phyloP scores from a whole-genome alignment of 1,140 invertebrate species.

The Aleiodes sp. region DNA sequence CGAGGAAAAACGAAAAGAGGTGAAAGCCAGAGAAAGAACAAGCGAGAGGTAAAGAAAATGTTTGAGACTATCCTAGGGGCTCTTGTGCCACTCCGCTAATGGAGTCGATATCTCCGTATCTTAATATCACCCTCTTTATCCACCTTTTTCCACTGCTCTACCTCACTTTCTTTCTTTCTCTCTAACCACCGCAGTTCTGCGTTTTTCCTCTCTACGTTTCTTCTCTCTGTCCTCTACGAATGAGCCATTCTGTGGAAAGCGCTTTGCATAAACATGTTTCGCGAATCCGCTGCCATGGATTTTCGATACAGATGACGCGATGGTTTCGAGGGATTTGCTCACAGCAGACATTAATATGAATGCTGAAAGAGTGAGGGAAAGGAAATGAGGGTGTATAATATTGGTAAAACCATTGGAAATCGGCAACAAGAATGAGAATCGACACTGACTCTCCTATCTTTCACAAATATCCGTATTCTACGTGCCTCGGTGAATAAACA shows the following conservation, averaged over 20 bases:
- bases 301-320: constrained; percentile 23
- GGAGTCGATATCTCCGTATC: constrained; percentile 48
- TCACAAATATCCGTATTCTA: not conserved
- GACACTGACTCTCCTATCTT: not conserved
- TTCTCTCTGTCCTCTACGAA: constrained; percentile 27
- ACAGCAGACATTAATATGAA: constrained; percentile 7
- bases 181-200: not conserved
- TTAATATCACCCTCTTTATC: constrained; percentile 40
- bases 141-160: not conserved
- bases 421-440: not conserved
- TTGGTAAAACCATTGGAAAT: not conserved
- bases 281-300: constrained; percentile 22
- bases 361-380: not conserved
- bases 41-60: not conserved
- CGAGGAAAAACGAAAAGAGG: not conserved
- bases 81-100: constrained; percentile 37
- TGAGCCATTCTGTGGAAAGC: constrained; percentile 42
- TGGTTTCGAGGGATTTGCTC: constrained; percentile 21
- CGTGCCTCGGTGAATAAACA: not conserved
- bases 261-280: constrained; percentile 49
- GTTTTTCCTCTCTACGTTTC: not conserved
- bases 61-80: constrained; percentile 32
- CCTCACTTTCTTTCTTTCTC: constrained; percentile 1
- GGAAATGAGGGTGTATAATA: not conserved
- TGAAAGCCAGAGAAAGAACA: not conserved